Conservation (phyloP, 1,140 invertebrate species). For the Aleiodes sp. region DNA sequence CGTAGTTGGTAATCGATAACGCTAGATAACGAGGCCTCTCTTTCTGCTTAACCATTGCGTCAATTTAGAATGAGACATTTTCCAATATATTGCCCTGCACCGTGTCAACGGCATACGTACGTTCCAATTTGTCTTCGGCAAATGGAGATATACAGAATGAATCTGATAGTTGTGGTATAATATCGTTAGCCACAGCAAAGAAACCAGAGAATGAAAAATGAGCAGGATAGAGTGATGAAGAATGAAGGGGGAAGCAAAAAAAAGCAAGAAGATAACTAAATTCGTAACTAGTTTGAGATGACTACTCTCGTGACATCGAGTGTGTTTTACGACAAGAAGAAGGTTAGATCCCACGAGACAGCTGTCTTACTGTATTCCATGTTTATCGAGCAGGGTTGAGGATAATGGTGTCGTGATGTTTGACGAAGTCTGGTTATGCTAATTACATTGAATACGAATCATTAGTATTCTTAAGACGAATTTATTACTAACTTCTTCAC, state of each 20-base stretch:
- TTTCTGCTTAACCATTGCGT: too few species aligned
- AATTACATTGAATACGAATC: not conserved
- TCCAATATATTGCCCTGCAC: not conserved
- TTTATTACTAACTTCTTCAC: not conserved
- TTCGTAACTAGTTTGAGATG: slow-evolving; percentile 7
- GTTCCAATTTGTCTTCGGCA: not conserved
- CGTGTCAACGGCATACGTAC: not conserved
- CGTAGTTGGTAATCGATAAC: slow-evolving; percentile 47
- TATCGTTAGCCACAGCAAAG: not conserved
- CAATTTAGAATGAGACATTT: slow-evolving; percentile 6
- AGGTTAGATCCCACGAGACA: slow-evolving; percentile 9
- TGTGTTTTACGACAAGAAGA: slow-evolving; percentile 8
- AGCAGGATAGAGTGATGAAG: not conserved
- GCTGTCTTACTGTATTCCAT: not conserved
- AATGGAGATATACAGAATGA: not conserved
- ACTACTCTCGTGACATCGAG: not conserved
- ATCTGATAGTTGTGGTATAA: not conserved
- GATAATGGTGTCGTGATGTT: not conserved
- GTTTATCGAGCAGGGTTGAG: slow-evolving; percentile 1
- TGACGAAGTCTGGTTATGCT: slow-evolving; percentile 1
- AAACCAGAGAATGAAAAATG: not conserved
- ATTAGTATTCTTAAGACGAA: not conserved
- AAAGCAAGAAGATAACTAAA: not conserved
- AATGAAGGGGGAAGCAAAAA: not conserved
- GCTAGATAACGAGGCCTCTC: slow-evolving; percentile 51